Base-by-base conservation (phyloP, 2,113 vertebrate genomes). In the Electrona antarctica region DNA sequence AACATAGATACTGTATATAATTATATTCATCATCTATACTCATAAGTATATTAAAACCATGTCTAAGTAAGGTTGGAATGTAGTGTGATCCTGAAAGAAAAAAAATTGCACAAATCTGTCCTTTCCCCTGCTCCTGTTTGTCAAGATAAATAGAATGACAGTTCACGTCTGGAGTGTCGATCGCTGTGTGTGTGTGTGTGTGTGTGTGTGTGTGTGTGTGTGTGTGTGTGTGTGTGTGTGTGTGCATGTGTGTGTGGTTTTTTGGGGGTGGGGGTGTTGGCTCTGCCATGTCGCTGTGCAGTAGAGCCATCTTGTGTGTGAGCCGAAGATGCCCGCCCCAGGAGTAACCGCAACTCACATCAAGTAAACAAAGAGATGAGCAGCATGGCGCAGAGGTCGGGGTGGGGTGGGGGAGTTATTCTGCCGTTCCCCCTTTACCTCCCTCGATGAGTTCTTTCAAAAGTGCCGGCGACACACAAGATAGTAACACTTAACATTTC, bases 1-100 rank as follows among this genome's bases (percentile, higher is more conserved):
- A 93, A 93, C 92, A 87, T 91, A 90, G 87, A 92, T 91, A 93
- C 86, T 89, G 88, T 92, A 90, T 90, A 90, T 89, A 93, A 88
- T 87, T 89, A 90, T 93, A 92, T 92, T 91, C 90, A 93, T 74
- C 48, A 62, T 90, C 86, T 87, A 86, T 90, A 91, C 83, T 57
- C 86, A 85, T 79, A 87, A 88, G 91, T 86, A 91, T 92, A 88
- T 88, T 89, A 92, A 92, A 92, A 92, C 84, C 85, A 82, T 89
- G 87, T 89, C 80, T 86, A 89, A 87, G 83, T 84, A 88, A 89
- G 80, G 80, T 89, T 88, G 87, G 87, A 92, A 91, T 91, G 89
- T 90, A 91, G 89, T 88, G 88, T 89, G 87, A 74, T 90, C 81
- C 86, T 86, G 82, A 78, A 41, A 41, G 33, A 41, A 41, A 41